Conservation (phyloP, 92 coral and sea anemone species). For the Epizoanthus ramosus region DNA sequence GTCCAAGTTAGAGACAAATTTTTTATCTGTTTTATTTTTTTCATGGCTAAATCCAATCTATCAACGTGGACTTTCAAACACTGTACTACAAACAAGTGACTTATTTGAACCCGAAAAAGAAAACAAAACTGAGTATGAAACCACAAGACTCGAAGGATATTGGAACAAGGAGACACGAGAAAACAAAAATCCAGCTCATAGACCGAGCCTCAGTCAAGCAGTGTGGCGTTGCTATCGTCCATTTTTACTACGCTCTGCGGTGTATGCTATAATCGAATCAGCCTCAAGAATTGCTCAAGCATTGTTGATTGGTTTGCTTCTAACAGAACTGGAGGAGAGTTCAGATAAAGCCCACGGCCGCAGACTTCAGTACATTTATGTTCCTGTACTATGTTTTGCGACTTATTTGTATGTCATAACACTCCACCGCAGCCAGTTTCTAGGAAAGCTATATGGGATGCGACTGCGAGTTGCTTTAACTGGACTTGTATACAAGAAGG, state of each 20-base stretch:
- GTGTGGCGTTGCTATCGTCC: slow-evolving; percentile 34
- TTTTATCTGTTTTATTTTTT: slow-evolving; percentile 14
- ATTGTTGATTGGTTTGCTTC: slow-evolving; percentile 28
- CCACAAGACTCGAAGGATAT: slow-evolving; percentile 20
- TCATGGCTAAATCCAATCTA: slow-evolving; percentile 39
- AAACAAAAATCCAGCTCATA: not conserved
- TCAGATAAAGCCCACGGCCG: not conserved
- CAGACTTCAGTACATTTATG: slow-evolving; percentile 33
- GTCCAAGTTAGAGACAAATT: not conserved
- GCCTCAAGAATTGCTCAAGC: slow-evolving; percentile 41
- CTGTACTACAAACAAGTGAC: slow-evolving; percentile 25
- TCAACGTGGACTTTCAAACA: slow-evolving; percentile 11
- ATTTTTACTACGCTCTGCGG: slow-evolving; percentile 26
- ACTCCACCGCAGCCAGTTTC: slow-evolving; percentile 33
- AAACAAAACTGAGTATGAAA: slow-evolving; percentile 20
- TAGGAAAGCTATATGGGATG: slow-evolving; percentile 40
- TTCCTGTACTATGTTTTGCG: slow-evolving; percentile 14
- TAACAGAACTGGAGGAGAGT: slow-evolving; percentile 27
- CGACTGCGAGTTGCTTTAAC: slow-evolving; percentile 37
- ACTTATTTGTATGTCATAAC: slow-evolving; percentile 30
- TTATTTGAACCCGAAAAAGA: slow-evolving; percentile 21
- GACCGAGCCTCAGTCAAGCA: slow-evolving; percentile 17
- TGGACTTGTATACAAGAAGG: slow-evolving; percentile 35
- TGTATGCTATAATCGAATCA: slow-evolving; percentile 21
- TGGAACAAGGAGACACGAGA: slow-evolving; percentile 14